These are phyloP conservation scores for Acanthurus tractus DNA, from an alignment of 2,797 vertebrate species.

Conservation along the genomic window DNA sequence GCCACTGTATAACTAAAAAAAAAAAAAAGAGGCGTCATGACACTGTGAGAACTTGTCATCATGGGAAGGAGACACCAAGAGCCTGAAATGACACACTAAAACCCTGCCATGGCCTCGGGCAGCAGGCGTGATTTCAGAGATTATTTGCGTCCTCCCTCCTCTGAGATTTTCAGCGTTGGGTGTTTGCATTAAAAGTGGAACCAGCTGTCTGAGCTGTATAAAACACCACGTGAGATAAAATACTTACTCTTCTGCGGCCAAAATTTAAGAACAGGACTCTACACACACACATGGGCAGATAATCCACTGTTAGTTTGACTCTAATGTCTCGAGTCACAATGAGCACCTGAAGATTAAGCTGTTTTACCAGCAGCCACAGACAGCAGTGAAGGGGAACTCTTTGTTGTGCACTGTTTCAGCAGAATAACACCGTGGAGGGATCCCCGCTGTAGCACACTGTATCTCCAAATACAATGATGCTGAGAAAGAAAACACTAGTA, in stretches of 20 bases:
- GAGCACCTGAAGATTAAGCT: conserved; percentile 47
- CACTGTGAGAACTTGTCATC: conserved; percentile 24
- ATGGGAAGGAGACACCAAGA: conserved; percentile 14
- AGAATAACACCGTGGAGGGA: conserved; percentile 44
- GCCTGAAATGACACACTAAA: conserved; percentile 31
- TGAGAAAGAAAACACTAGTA: conserved; percentile 22
- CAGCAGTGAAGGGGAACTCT: conserved; percentile 44
- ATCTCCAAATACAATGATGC: neutral
- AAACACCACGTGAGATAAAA: conserved; percentile 57
- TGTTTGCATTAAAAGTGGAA: conserved; percentile 62
- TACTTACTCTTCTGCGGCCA: conserved; percentile 36
- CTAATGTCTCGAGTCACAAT: conserved; percentile 44
- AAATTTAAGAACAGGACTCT: conserved; percentile 30
- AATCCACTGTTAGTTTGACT: conserved; percentile 47
- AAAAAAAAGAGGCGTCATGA: conserved; percentile 29
- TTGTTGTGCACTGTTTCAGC: conserved; percentile 55
- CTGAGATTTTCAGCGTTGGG: conserved; percentile 47
- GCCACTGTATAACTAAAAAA: conserved; percentile 6
- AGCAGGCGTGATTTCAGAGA: conserved; percentile 50
- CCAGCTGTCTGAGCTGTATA: conserved; percentile 66
- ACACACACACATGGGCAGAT: conserved; percentile 31
- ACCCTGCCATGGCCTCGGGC: conserved; percentile 23
- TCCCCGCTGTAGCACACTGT: conserved; percentile 32
- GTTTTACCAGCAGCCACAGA: conserved; percentile 44
- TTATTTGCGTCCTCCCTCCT: conserved; percentile 40